Base-by-base conservation (phyloP, 2,888 invertebrate genomes). In the Chrysolina americana region DNA sequence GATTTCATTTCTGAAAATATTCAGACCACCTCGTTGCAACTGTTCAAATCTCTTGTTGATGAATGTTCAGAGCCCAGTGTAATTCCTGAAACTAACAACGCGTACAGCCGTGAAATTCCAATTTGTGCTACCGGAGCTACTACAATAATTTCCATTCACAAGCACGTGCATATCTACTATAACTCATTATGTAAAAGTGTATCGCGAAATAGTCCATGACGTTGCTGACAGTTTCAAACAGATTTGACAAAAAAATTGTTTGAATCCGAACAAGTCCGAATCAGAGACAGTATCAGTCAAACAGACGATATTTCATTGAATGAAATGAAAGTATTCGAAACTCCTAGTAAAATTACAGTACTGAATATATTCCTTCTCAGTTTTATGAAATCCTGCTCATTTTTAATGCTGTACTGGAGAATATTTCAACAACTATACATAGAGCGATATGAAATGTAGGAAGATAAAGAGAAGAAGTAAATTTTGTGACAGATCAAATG, bases 1-100 rank as follows among this genome's bases (percentile, higher is more conserved):
- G 2, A 21, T 53, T 21, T 21, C 53, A 21, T 17, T 21, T 53
- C 13, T 53, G 53, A 21, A 53, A 53, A 23, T 19, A 53, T 23
- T 53, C 53, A 21, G 53, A 53, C 53, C 53, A 53, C 53, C 53
- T 21, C 53, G 21, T 53, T 53, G 53, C 19, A 11, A 17, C 48
- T 9, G 17, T 13, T 53, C 21, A 53, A 53, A 53, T 53, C 19
- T 53, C 13, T 21, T 21, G 53, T 13, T 21, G 53, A 53, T 53
- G 53, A 53, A 53, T 53, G 21, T 53, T 53, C 21, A 13, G 53
- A 19, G 21, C 10, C 11, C 21, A 53, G 53, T 21, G 53, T 53
- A 53, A 53, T 53, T 53, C 53, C 53, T 53, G 53, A 19, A 53
- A 53, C 53, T 21, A 53, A 53, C 53, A 53, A 53, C 53, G 53